Evolutionary conservation across 2,888 invertebrate genomes (phyloP).

Genomic region (Microplitis manilae): DNA sequence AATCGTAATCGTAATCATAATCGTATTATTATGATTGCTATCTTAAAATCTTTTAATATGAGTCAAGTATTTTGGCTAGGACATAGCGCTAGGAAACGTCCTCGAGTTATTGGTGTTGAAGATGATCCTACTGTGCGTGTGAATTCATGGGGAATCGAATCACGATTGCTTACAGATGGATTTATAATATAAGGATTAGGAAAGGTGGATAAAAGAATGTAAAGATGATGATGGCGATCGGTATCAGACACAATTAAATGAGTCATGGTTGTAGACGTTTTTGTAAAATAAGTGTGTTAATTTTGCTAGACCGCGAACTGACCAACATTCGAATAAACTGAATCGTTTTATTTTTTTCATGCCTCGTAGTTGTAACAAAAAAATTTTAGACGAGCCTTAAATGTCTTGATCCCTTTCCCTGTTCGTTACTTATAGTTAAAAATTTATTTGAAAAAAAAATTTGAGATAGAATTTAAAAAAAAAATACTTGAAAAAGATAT

Average conservation of each 20-base stretch:
- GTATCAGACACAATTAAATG: neutral
- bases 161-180: constrained; percentile 42
- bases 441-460: too few relatives aligned
- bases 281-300: too few relatives aligned
- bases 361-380: too few relatives aligned
- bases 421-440: too few relatives aligned
- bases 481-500: too few relatives aligned
- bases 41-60: constrained; percentile 3
- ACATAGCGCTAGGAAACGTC: neutral
- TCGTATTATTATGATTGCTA: neutral
- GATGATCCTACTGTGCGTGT: constrained; percentile 31
- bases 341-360: too few relatives aligned
- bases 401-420: too few relatives aligned
- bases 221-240: neutral
- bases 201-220: constrained; percentile 50
- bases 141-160: constrained; percentile 34
- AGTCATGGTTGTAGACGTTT: too few relatives aligned
- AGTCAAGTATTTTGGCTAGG: neutral
- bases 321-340: too few relatives aligned
- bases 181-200: constrained; percentile 60
- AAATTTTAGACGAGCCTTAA: too few relatives aligned
- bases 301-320: too few relatives aligned
- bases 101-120: constrained; percentile 8
- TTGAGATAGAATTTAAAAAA: too few relatives aligned
- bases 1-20: neutral